Percentiles rank a stretch among this genome's conserved stretches.
These are phyloP conservation scores for Cephalopterus ornatus DNA, from an alignment of 2,113 vertebrate genomes.

Conservation along the genomic window DNA sequence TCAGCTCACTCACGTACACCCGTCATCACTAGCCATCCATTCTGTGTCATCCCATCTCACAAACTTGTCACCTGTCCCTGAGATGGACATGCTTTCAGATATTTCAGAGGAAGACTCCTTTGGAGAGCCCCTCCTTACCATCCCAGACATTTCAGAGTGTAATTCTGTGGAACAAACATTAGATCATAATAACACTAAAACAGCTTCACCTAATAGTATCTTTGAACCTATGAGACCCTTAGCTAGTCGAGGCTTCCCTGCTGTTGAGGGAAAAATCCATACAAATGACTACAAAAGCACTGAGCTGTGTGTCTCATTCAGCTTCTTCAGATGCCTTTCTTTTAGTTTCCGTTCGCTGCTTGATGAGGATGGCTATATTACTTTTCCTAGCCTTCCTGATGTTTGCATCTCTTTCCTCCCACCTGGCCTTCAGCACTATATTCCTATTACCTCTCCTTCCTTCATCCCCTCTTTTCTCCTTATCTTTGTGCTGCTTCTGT, in stretches of 20 bases:
- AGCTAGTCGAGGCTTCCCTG: conserved; percentile 6
- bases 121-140: conserved; percentile 63
- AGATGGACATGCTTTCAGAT: conserved; percentile 87
- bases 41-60: conserved; percentile 74
- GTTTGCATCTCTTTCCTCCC: conserved; percentile 79
- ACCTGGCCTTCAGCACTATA: conserved; percentile 66
- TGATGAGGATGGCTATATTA: conserved; percentile 78
- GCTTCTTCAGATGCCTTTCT: conserved; percentile 66
- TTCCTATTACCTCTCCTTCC: conserved; percentile 77
- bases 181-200: neutral
- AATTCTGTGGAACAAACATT: conserved; percentile 18
- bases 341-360: conserved; percentile 73
- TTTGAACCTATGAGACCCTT: neutral
- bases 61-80: conserved; percentile 81
- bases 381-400: conserved; percentile 80
- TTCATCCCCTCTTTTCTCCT: conserved; percentile 87
- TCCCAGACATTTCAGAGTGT: conserved; percentile 50
- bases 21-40: conserved; percentile 77
- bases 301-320: conserved; percentile 60
- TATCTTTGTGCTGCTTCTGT: conserved; percentile 87
- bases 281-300: conserved; percentile 17
- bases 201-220: neutral
- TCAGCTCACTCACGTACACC: conserved; percentile 79
- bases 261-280: neutral
- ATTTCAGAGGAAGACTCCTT: conserved; percentile 86